Conservation (phyloP, 2,797 vertebrate genomes). For the Leptoclinus maculatus region DNA sequence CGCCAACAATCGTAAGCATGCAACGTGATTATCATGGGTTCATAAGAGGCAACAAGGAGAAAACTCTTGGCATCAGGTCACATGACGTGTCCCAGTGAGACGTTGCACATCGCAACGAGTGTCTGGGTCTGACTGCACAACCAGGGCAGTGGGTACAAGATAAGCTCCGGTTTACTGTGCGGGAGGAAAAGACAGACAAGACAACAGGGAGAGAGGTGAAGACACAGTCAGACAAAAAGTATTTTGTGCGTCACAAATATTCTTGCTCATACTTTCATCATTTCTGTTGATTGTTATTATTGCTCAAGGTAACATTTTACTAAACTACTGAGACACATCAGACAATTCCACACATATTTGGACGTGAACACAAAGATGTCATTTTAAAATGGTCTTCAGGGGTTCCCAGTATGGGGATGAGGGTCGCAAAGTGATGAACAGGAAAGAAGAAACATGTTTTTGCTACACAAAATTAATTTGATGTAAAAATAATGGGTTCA, state of each 20-base stretch:
- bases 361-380: not conserved
- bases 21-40: constrained; percentile 18
- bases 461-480: not conserved
- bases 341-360: not conserved
- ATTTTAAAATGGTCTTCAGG: not conserved
- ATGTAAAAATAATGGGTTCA: not conserved
- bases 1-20: not conserved
- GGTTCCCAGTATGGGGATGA: not conserved
- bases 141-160: constrained; percentile 50
- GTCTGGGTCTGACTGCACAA: constrained; percentile 62
- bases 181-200: constrained; percentile 15
- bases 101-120: constrained; percentile 45
- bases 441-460: not conserved
- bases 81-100: constrained; percentile 43
- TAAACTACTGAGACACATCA: not conserved
- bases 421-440: not conserved
- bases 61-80: constrained; percentile 29
- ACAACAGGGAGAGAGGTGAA: constrained; percentile 15
- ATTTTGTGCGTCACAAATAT: not conserved
- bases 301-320: not conserved
- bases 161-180: constrained; percentile 41
- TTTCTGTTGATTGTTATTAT: not conserved
- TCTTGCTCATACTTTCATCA: not conserved
- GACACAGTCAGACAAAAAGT: constrained; percentile 23
- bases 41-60: constrained; percentile 20